Base-by-base conservation (phyloP, 2,888 invertebrate species). In the Tachina grossa region DNA sequence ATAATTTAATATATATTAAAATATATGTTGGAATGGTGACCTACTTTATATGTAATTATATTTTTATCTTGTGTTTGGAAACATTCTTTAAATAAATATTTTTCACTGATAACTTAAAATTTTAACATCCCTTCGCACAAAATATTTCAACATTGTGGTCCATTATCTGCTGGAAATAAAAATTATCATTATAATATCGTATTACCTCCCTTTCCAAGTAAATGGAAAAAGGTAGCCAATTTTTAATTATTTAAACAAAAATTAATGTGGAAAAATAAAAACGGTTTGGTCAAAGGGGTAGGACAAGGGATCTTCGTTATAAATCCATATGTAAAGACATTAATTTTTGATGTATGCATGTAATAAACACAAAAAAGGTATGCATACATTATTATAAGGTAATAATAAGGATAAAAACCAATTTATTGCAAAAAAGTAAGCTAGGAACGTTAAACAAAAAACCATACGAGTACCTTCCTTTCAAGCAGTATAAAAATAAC, bases 271-370 rank as follows among this genome's bases (percentile, higher is more conserved):
- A 39, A 66, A 78, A 47, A 72, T 16, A 31, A 55, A 47, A 78
- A 66, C 9, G 74, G 68, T 57, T 55, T 68, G 22, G 41, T 39
- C 59, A 74, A 45, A 49, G 19, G 11, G 68, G 13, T 16, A 41
- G 22, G 49, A 22, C 10, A 63, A 71, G 49, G 65, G 63, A 87
- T 89, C 47, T 76, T 55, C 49, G 43, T 14, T 47, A 6, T 55
- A 22, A 51, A 68, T 53, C 88, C 88, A 87, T 78, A 82, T 86
- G 86, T 85, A 87, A 86, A 78, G 87, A 87, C 88, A 89, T 90
- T 90, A 91, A 91, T 91, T 91, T 91, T 90, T 91, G 90, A 91
- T 65, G 47, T 31, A 66, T 90, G 88, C 89, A 90, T 90, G 68
- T 76, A 66, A 66, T 55, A 66, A 47, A 68, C 49, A 77, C 41